phyloP scores from a whole-genome alignment of 2,797 vertebrate species.

The Orientallactaga sibirica region DNA sequence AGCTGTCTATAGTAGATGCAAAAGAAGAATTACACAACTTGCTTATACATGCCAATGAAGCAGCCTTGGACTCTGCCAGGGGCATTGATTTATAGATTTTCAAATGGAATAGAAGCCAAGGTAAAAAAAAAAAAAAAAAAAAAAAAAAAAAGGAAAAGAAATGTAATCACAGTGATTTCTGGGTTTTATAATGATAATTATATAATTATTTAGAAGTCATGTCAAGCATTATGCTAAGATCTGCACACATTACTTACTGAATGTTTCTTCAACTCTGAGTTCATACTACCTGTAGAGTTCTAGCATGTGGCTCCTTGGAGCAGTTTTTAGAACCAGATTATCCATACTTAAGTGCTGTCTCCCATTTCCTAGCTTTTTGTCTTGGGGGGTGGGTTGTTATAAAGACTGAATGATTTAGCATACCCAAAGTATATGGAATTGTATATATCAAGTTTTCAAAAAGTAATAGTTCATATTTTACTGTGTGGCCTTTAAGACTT shows the following conservation, averaged over 20 bases:
- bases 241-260: not conserved
- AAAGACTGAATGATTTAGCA: conserved; percentile 1
- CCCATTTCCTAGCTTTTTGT: not conserved
- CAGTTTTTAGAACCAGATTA: not conserved
- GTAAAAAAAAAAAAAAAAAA: not conserved
- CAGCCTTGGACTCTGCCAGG: conserved; percentile 31
- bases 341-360: conserved; percentile 15
- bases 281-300: not conserved
- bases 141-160: not conserved
- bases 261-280: not conserved
- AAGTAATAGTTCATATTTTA: not conserved
- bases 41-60: not conserved
- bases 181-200: not conserved
- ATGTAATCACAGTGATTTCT: not conserved
- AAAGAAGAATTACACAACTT: conserved; percentile 15
- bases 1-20: conserved; percentile 41
- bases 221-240: not conserved
- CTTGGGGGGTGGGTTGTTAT: not conserved
- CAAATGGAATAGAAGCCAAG: not conserved
- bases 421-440: not conserved
- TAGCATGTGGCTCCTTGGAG: not conserved
- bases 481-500: not conserved
- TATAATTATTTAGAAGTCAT: not conserved
- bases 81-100: not conserved
- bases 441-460: not conserved